phyloP scores from a whole-genome alignment of 1,140 invertebrate species.

The Littorina saxatilis region DNA sequence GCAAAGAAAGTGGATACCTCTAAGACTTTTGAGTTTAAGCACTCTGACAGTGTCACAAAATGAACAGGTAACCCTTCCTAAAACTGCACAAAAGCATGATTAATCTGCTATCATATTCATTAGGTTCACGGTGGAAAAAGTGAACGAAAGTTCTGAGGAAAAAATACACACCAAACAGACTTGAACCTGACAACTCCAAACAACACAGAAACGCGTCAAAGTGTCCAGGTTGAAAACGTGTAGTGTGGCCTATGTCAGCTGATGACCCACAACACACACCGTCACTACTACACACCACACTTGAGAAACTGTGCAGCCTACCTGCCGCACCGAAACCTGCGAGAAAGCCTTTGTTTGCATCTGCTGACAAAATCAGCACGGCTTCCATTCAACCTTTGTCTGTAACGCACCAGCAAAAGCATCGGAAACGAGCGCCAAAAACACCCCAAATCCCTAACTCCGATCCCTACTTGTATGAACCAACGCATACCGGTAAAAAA shows the following conservation, averaged over 20 bases:
- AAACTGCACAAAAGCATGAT: no score
- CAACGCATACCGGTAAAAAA: constrained; percentile 39
- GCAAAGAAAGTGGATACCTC: no score
- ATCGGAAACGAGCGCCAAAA: constrained; percentile 4
- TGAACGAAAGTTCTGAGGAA: no score
- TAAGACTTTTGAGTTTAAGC: no score
- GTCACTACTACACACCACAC: background rate
- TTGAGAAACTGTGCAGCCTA: background rate
- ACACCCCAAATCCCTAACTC: background rate
- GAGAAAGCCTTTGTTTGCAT: constrained; percentile 27
- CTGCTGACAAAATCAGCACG: constrained; percentile 27
- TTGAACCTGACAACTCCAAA: background rate
- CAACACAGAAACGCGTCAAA: background rate
- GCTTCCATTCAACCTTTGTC: constrained; percentile 27
- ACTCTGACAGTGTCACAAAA: no score
- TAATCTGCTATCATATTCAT: no score
- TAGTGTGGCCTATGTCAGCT: no score
- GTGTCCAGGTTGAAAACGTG: no score
- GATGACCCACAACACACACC: background rate
- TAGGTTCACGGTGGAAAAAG: no score
- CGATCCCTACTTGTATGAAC: background rate
- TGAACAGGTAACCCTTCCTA: no score
- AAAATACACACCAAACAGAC: no score
- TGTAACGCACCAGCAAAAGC: background rate
- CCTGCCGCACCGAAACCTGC: background rate